A percentile compares a stretch with the other conserved stretches of the same genome.
Evolutionary conservation across 2,888 invertebrate genomes (phyloP).

Genomic region (Ochropacha duplaris): DNA sequence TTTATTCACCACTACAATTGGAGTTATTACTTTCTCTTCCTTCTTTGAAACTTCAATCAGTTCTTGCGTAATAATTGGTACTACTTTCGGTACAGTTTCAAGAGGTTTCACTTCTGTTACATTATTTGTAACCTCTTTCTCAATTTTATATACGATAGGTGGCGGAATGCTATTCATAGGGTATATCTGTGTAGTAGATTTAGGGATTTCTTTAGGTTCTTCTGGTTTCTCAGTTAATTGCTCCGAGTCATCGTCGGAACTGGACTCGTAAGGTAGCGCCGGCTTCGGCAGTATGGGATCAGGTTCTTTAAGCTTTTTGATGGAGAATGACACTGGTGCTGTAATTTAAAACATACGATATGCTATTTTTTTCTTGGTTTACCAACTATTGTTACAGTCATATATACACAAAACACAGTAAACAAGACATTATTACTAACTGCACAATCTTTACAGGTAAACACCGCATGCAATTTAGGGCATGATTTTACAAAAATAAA

Average conservation of each 20-base stretch:
- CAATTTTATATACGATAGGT: conserved; percentile 65
- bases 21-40: conserved; percentile 13
- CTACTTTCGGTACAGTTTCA: conserved; percentile 19
- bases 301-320: conserved; percentile 91
- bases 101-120: conserved; percentile 39
- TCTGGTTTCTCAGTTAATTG: conserved; percentile 38
- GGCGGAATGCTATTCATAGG: conserved; percentile 48
- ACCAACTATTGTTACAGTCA: too few species aligned
- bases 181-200: conserved; percentile 27
- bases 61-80: conserved; percentile 18
- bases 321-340: conserved; percentile 93
- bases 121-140: conserved; percentile 46
- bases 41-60: conserved; percentile 15
- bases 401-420: too few species aligned
- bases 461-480: too few species aligned
- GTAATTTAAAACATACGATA: conserved; percentile 26
- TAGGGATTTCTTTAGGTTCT: conserved; percentile 27
- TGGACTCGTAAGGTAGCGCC: conserved; percentile 89
- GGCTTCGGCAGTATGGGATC: conserved; percentile 86
- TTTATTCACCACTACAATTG: conserved; percentile 20
- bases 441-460: too few species aligned
- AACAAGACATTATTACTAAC: too few species aligned
- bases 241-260: conserved; percentile 85
- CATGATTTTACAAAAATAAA: too few species aligned
- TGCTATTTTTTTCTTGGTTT: not conserved